phyloP scores from a whole-genome alignment of 2,113 vertebrate species.

The Monarcha castaneiventris region DNA sequence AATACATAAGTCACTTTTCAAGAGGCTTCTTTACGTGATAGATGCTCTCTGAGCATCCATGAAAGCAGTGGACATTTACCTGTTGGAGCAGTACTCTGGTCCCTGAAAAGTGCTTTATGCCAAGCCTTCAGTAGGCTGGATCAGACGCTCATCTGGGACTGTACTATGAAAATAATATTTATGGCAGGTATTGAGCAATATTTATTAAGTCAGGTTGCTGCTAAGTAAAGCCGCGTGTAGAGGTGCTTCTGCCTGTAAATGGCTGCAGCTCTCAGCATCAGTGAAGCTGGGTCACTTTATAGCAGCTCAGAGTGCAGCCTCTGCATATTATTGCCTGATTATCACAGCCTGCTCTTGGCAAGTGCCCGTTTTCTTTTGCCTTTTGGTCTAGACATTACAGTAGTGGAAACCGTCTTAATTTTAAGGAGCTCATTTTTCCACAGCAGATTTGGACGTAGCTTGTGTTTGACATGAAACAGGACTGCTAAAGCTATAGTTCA shows the following conservation, averaged over 20 bases:
- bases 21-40: not conserved
- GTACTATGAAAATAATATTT: not conserved
- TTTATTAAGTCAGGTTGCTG: not conserved
- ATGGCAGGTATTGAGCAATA: not conserved
- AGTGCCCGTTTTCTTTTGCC: not conserved
- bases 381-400: slow-evolving; percentile 47
- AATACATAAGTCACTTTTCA: not conserved
- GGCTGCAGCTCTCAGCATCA: not conserved
- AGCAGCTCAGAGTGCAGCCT: not conserved
- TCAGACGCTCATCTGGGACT: not conserved
- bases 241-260: not conserved
- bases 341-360: slow-evolving; percentile 22
- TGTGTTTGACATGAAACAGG: slow-evolving; percentile 20
- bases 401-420: slow-evolving; percentile 23
- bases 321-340: not conserved
- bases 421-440: slow-evolving; percentile 30
- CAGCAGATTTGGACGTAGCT: not conserved
- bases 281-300: not conserved
- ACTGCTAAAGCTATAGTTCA: not conserved
- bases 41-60: not conserved
- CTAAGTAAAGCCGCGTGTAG: not conserved
- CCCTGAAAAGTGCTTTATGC: not conserved
- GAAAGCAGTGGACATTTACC: not conserved
- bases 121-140: not conserved
- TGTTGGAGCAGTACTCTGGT: not conserved